Base-by-base conservation (phyloP, 1,140 invertebrate species). In the Glossosoma conforme region DNA sequence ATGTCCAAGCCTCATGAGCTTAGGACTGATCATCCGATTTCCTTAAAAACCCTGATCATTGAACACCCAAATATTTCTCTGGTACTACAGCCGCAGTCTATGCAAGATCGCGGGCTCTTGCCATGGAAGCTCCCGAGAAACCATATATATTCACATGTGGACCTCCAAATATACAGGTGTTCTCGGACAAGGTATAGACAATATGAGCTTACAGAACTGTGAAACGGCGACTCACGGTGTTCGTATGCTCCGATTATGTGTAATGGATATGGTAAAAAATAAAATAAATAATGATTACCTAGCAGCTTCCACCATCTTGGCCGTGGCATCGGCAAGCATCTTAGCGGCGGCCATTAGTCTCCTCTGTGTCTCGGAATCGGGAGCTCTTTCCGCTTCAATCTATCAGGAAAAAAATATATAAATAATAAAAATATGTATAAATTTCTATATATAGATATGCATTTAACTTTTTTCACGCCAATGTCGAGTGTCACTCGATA, bases 281-380 rank as follows among this genome's bases (percentile, higher is more conserved):
- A 89, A 82, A 13, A 13, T 15, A 10, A 13, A 4, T 2, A 32
- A 33, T 48, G 22, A 11, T 41, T 42, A 56, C 52, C 97, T 83
- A 0, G 97, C 96, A 1, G 96, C 95, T 68, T 98, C 95, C 2
- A 97, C 93, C 84, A 98, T 89, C 54, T 87, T 82, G 0, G 93
- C 88, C 0, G 97, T 99, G 5, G 96, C 96, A 72, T 98, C 94
- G 1, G 96, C 95, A 10, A 98, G 73, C 36, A 88, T 76, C 68
- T 95, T 97, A 3, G 93, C 92, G 0, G 93, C 93, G 0, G 92
- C 93, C 32, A 98, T 68, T 4, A 98, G 67, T 53, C 92, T 80
- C 44, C 89, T 82, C 63, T 98, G 94, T 13, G 90, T 79, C 40
- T 97, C 93, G 0, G 87, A 84, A 68, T 95, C 91, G 0, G 87